Conservation (phyloP, 2,888 invertebrate genomes). For the Pristionchus fissidentatus region DNA sequence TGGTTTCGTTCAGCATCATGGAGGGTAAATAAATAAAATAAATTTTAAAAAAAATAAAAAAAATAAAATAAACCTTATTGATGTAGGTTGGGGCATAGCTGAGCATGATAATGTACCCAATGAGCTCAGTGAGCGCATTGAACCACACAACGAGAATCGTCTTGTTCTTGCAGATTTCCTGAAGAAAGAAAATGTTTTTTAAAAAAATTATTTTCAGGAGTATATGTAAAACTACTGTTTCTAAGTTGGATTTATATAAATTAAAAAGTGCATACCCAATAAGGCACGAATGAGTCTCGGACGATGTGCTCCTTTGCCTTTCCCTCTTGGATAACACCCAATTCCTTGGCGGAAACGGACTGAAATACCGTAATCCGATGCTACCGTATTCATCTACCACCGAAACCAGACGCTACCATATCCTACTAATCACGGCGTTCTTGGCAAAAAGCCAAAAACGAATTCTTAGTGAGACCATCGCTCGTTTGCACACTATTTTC, state of each 20-base stretch:
- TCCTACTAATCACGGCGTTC: too few relatives aligned
- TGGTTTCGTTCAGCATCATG: not conserved
- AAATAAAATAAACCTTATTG: slow-evolving; percentile 45
- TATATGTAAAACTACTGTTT: not conserved
- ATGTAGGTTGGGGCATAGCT: slow-evolving; percentile 56
- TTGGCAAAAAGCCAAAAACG: too few relatives aligned
- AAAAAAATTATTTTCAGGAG: not conserved
- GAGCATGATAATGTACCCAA: slow-evolving; percentile 55
- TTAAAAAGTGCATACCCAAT: slow-evolving; percentile 54
- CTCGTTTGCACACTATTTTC: too few relatives aligned
- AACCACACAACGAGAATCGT: slow-evolving; percentile 55
- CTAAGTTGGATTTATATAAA: not conserved
- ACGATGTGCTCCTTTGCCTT: slow-evolving; percentile 69
- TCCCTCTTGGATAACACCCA: slow-evolving; percentile 63
- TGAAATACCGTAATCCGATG: slow-evolving; percentile 3
- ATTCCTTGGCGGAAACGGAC: slow-evolving; percentile 59
- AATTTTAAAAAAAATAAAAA: too few relatives aligned
- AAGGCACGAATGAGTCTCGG: slow-evolving; percentile 69
- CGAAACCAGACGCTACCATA: too few relatives aligned
- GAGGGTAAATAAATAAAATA: too few relatives aligned
- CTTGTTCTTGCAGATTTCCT: slow-evolving; percentile 67
- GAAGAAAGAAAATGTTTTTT: slow-evolving; percentile 11
- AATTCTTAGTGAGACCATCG: too few relatives aligned
- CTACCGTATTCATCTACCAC: too few relatives aligned
- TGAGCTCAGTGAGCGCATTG: slow-evolving; percentile 55